Evolutionary conservation across 37 sponge, comb jelly and placozoan species (phyloP).

Genomic region (Haliclona indistincta): DNA sequence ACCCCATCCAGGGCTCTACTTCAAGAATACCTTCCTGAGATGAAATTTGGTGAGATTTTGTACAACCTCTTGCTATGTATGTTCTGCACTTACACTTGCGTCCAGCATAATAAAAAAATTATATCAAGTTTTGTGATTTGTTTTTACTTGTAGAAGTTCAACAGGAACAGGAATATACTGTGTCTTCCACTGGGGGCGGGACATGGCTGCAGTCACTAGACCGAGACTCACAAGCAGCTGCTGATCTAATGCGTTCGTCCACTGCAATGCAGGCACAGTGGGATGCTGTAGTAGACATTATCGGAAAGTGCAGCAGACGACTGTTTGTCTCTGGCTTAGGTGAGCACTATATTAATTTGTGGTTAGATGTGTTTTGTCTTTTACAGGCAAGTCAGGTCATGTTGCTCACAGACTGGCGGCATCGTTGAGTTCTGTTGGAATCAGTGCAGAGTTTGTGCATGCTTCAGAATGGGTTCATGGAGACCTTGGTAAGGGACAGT

Average conservation of each 20-base stretch:
- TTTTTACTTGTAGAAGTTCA: background rate
- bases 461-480: conserved; percentile 85
- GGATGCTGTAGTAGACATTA: conserved; percentile 10
- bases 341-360: conserved; percentile 18
- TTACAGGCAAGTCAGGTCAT: conserved; percentile 80
- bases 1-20: conserved; percentile 9
- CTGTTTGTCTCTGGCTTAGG: conserved; percentile 69
- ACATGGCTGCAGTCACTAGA: background rate
- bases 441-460: conserved; percentile 65
- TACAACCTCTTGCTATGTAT: too few species aligned
- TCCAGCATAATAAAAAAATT: too few species aligned
- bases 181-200: background rate
- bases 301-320: conserved; percentile 46
- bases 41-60: background rate
- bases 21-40: conserved; percentile 30
- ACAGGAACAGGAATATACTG: background rate
- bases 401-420: conserved; percentile 68
- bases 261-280: too few species aligned
- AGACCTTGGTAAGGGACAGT: conserved; percentile 58
- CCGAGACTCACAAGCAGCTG: too few species aligned
- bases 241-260: too few species aligned
- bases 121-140: too few species aligned
- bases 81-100: background rate
- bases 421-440: conserved; percentile 72
- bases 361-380: background rate